Conservation (phyloP, 1,140 invertebrate species). For the Nebria ingens region DNA sequence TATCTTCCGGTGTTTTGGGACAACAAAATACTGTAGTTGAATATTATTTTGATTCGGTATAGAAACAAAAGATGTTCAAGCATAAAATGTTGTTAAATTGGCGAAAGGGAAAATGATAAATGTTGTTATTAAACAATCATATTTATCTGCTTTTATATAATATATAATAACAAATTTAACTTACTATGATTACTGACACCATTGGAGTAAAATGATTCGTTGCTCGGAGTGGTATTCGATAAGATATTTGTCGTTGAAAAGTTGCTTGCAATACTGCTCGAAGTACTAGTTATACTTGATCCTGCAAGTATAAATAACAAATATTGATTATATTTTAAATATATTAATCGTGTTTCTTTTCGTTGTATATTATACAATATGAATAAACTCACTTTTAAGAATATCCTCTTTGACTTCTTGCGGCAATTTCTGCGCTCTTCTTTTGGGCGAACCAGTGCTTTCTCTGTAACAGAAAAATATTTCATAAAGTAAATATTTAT, state of each 20-base stretch:
- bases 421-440: conserved; percentile 19
- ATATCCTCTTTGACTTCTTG: conserved; percentile 12
- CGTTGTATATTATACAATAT: neutral
- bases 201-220: neutral
- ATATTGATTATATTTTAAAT: neutral
- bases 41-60: too few species aligned
- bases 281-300: conserved; percentile 3
- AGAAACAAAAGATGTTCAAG: too few species aligned
- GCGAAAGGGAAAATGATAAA: too few species aligned
- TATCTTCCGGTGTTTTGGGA: too few species aligned
- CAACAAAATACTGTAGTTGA: too few species aligned
- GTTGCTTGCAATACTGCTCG: neutral
- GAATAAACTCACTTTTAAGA: neutral
- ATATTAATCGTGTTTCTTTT: too few species aligned
- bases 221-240: neutral
- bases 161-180: too few species aligned
- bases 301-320: neutral
- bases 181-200: neutral
- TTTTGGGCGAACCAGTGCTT: conserved; percentile 21
- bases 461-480: conserved; percentile 21
- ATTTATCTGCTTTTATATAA: too few species aligned
- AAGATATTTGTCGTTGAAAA: neutral
- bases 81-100: too few species aligned
- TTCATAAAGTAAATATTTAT: too few species aligned
- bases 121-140: too few species aligned